phyloP scores from a whole-genome alignment of 2,113 vertebrate genomes.

The Varanus komodoensis region DNA sequence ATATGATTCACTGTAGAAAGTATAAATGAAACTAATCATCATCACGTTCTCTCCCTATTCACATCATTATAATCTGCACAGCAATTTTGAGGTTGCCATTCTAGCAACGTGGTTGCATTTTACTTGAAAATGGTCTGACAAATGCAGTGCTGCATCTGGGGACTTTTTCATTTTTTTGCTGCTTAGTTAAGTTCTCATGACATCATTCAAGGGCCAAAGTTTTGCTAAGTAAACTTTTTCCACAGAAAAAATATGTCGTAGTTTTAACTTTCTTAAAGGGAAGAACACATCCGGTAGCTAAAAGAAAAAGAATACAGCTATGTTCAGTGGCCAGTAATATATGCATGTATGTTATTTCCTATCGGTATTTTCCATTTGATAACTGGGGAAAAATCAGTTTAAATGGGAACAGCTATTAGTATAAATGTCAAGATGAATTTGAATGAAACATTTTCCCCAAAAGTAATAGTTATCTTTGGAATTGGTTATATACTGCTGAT shows the following conservation, averaged over 20 bases:
- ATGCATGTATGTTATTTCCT: slow-evolving; percentile 11
- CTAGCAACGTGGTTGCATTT: slow-evolving; percentile 74
- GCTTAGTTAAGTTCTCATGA: slow-evolving; percentile 31
- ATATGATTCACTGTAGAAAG: slow-evolving; percentile 79
- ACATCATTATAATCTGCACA: slow-evolving; percentile 51
- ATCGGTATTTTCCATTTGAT: background rate
- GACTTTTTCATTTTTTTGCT: slow-evolving; percentile 48
- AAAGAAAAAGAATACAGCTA: slow-evolving; percentile 2
- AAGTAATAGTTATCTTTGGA: slow-evolving; percentile 1
- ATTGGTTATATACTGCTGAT: background rate
- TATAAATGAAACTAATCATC: slow-evolving; percentile 69
- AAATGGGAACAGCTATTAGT: slow-evolving; percentile 13
- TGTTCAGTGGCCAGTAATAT: slow-evolving; percentile 9
- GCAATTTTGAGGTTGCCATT: slow-evolving; percentile 74
- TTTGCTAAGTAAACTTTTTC: slow-evolving; percentile 44
- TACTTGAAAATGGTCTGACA: slow-evolving; percentile 79
- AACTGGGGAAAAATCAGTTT: slow-evolving; percentile 6
- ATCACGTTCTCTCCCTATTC: slow-evolving; percentile 54
- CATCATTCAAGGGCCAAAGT: slow-evolving; percentile 40
- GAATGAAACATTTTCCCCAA: background rate
- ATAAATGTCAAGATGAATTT: background rate
- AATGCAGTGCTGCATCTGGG: slow-evolving; percentile 68
- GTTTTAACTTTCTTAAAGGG: background rate
- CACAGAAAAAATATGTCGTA: background rate
- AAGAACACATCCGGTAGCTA: slow-evolving; percentile 13